Conservation (phyloP, 1,140 invertebrate genomes). For the Ruditapes philippinarum region DNA sequence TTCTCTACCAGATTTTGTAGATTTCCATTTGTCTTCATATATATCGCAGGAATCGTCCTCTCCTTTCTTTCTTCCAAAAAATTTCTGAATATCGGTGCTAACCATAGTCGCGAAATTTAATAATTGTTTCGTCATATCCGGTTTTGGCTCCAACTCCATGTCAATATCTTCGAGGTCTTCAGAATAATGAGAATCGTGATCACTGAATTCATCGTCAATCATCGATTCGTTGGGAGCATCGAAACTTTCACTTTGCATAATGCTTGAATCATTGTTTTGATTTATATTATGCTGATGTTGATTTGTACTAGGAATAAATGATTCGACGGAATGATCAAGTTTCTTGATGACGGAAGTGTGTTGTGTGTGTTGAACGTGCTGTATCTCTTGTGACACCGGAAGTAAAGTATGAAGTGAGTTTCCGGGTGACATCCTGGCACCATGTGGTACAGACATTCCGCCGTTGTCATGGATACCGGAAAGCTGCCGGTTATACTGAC, state of each 20-base stretch:
- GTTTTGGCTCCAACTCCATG: constrained; percentile 62
- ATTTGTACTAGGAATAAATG: constrained; percentile 15
- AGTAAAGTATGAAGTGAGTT: constrained; percentile 24
- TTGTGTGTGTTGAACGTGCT: constrained; percentile 37
- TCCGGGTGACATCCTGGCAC: constrained; percentile 52
- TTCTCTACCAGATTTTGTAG: constrained; percentile 82
- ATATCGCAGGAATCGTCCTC: constrained; percentile 84
- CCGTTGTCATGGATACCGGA: constrained; percentile 61
- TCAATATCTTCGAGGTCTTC: constrained; percentile 75
- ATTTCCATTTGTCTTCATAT: constrained; percentile 83
- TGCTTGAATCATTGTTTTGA: neutral
- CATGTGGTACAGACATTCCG: constrained; percentile 51
- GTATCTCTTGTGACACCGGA: constrained; percentile 40
- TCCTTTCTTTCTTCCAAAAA: constrained; percentile 82
- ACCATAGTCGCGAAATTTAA: constrained; percentile 82
- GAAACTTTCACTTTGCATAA: neutral
- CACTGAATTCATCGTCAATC: constrained; percentile 82
- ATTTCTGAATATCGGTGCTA: constrained; percentile 84
- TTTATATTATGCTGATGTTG: neutral
- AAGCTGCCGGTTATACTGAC: constrained; percentile 26
- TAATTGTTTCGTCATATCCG: constrained; percentile 81
- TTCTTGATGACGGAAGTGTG: constrained; percentile 67
- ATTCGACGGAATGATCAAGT: constrained; percentile 58
- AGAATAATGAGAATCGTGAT: constrained; percentile 82
- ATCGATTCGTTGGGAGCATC: constrained; percentile 62